Evolutionary conservation across 2,113 vertebrate genomes (phyloP).

Genomic region (Cyprinodon brontotheroides): DNA sequence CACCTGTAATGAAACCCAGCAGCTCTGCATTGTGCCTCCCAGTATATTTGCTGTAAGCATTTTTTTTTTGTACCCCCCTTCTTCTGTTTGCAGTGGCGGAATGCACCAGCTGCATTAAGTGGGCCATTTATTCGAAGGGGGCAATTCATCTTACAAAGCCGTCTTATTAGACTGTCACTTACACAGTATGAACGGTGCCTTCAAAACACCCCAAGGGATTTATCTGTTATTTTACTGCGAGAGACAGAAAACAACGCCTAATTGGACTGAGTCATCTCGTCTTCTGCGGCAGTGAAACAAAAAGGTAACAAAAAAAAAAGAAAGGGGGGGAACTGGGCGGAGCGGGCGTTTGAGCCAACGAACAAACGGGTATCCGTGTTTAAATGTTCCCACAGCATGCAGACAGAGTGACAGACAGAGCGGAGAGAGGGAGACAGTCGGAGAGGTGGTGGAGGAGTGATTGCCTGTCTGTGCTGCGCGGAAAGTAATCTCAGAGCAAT

Average conservation of each 20-base stretch:
- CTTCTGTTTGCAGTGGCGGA: slow-evolving; percentile 60
- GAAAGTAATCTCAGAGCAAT: slow-evolving; percentile 76
- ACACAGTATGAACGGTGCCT: slow-evolving; percentile 76
- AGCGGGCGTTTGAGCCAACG: slow-evolving; percentile 1
- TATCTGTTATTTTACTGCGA: slow-evolving; percentile 72
- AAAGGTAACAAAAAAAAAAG: slow-evolving; percentile 9
- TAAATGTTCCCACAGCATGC: slow-evolving; percentile 32
- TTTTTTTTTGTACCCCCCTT: slow-evolving; percentile 12
- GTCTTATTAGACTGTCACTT: slow-evolving; percentile 80
- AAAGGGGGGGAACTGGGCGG: slow-evolving; percentile 22
- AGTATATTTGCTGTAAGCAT: slow-evolving; percentile 66
- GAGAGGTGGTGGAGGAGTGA: slow-evolving; percentile 62
- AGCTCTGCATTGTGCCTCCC: slow-evolving; percentile 44
- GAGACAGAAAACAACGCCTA: slow-evolving; percentile 71
- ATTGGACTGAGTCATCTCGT: slow-evolving; percentile 77
- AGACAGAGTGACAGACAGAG: slow-evolving; percentile 45
- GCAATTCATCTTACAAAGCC: slow-evolving; percentile 79
- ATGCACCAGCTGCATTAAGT: slow-evolving; percentile 73
- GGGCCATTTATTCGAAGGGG: slow-evolving; percentile 75
- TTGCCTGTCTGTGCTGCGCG: slow-evolving; percentile 66
- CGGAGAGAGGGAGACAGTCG: slow-evolving; percentile 22
- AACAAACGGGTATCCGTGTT: slow-evolving; percentile 9
- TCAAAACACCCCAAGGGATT: slow-evolving; percentile 71
- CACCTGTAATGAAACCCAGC: slow-evolving; percentile 61
- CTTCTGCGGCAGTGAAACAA: slow-evolving; percentile 61